Conservation (phyloP, 2,888 invertebrate species). For the Gymnocheta viridis region DNA sequence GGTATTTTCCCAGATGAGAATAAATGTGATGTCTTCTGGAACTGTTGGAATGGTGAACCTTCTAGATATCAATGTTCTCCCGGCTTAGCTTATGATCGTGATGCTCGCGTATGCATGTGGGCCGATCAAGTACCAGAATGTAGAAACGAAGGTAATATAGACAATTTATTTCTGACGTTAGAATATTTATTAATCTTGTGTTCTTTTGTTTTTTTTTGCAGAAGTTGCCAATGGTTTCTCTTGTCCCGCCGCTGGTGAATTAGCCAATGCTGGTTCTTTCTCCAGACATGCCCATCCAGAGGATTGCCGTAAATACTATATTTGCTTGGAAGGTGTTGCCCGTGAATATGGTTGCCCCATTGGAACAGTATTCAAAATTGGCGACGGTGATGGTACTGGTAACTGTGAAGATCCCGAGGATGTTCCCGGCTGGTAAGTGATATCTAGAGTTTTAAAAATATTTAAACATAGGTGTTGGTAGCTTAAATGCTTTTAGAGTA, state of each 20-base stretch:
- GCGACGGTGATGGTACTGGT: slow-evolving; percentile 93
- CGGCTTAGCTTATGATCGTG: slow-evolving; percentile 95
- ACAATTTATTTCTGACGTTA: background rate
- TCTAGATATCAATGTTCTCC: slow-evolving; percentile 97
- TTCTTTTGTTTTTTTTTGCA: slow-evolving; percentile 81
- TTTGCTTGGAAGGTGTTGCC: slow-evolving; percentile 94
- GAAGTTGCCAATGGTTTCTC: slow-evolving; percentile 95
- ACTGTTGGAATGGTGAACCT: slow-evolving; percentile 97
- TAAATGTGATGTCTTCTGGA: slow-evolving; percentile 97
- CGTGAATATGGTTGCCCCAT: slow-evolving; percentile 98
- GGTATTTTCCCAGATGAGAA: slow-evolving; percentile 95
- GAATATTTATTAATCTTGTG: background rate
- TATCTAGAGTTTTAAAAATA: background rate
- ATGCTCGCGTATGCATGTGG: slow-evolving; percentile 97
- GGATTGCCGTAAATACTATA: slow-evolving; percentile 97
- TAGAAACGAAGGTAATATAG: slow-evolving; percentile 89
- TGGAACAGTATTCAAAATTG: slow-evolving; percentile 97
- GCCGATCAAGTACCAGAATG: slow-evolving; percentile 97
- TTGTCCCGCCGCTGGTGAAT: slow-evolving; percentile 91
- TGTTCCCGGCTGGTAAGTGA: slow-evolving; percentile 96
- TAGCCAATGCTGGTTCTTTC: slow-evolving; percentile 93
- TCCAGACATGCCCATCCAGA: slow-evolving; percentile 97
- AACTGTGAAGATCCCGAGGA: slow-evolving; percentile 98
- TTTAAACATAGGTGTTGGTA: slow-evolving; percentile 35
- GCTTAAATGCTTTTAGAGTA: slow-evolving; percentile 25